These are phyloP conservation scores for Hestina assimilis DNA, from an alignment of 1,140 invertebrate genomes.

Conservation along the genomic window DNA sequence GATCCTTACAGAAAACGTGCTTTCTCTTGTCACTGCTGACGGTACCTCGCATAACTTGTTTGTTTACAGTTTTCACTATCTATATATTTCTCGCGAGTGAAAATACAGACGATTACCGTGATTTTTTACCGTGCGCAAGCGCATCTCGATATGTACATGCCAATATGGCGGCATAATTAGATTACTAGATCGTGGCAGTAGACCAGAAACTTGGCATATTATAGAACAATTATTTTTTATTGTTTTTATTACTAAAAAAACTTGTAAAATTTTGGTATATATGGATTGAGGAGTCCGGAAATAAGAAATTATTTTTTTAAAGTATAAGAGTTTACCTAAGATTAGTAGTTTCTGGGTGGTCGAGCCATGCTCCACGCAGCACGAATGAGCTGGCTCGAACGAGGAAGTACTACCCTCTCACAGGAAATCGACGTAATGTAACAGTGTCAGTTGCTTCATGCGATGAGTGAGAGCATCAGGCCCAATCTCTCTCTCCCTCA, in stretches of 20 bases:
- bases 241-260: too few species aligned
- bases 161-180: conserved; percentile 15
- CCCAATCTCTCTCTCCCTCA: too few species aligned
- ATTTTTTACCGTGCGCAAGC: conserved; percentile 15
- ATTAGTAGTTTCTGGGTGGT: too few species aligned
- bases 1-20: not conserved
- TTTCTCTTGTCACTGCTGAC: conserved; percentile 23
- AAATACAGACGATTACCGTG: conserved; percentile 44
- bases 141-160: conserved; percentile 6
- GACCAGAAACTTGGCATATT: not conserved
- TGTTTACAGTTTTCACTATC: conserved; percentile 75
- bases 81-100: conserved; percentile 68
- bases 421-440: too few species aligned
- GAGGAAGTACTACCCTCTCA: too few species aligned
- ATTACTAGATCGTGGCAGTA: conserved; percentile 12
- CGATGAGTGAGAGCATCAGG: too few species aligned
- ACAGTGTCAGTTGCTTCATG: too few species aligned
- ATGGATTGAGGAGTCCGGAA: too few species aligned
- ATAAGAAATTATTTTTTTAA: too few species aligned
- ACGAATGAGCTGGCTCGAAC: too few species aligned
- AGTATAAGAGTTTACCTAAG: too few species aligned
- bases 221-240: not conserved
- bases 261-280: not conserved
- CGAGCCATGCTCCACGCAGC: too few species aligned
- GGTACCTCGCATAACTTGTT: conserved; percentile 47